phyloP scores from a whole-genome alignment of 2,888 invertebrate genomes.

The Calliphora vomitoria region DNA sequence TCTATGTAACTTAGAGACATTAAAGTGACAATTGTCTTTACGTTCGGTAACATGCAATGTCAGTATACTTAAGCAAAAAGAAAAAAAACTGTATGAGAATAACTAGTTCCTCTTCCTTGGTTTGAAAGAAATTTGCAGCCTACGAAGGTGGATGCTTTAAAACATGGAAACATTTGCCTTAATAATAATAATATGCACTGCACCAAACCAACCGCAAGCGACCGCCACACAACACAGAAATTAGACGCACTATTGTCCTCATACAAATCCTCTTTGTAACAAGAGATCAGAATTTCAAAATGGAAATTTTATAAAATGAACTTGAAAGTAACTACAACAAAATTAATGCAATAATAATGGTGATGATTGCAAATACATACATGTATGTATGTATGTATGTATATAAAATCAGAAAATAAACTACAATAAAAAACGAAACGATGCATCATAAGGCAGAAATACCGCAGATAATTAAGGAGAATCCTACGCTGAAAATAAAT shows the following conservation, averaged over 20 bases:
- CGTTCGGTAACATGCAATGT: no score
- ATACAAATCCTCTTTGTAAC: conserved; percentile 84
- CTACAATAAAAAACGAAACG: conserved; percentile 1
- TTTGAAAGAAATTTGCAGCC: no score
- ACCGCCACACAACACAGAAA: conserved; percentile 61
- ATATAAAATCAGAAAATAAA: not conserved
- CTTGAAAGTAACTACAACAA: conserved; percentile 60
- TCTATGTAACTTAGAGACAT: no score
- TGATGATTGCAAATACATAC: conserved; percentile 49
- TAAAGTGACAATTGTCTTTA: no score
- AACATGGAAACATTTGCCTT: no score
- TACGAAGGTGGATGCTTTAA: no score
- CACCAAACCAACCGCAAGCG: no score
- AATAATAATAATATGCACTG: no score
- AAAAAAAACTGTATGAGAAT: no score
- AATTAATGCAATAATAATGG: conserved; percentile 35
- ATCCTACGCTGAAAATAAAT: conserved; percentile 50
- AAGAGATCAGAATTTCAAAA: conserved; percentile 82
- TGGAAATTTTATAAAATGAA: conserved; percentile 56
- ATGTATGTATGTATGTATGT: no score
- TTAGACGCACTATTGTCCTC: conserved; percentile 85
- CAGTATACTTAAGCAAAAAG: no score
- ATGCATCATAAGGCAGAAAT: conserved; percentile 48
- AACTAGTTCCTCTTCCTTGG: no score
- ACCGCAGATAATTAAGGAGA: conserved; percentile 46